phyloP scores from a whole-genome alignment of 2,888 invertebrate species.

The Acanthosepion pharaonis region DNA sequence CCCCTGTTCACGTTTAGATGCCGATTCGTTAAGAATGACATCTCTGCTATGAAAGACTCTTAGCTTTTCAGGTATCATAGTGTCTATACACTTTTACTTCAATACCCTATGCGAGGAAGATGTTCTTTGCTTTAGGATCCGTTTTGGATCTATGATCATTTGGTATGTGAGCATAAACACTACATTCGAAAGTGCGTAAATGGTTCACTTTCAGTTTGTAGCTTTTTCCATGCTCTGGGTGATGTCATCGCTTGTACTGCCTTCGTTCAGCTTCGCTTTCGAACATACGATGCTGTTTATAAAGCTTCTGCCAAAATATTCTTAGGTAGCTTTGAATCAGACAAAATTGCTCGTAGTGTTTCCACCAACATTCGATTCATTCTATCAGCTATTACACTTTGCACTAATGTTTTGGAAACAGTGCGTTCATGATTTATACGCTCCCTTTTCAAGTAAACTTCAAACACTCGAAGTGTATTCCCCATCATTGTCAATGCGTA shows the following conservation, averaged over 20 bases:
- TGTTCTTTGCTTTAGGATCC: slow-evolving; percentile 43
- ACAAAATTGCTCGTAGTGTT: slow-evolving; percentile 63
- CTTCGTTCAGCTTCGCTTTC: slow-evolving; percentile 65
- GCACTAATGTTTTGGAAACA: slow-evolving; percentile 66
- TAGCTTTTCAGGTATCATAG: slow-evolving; percentile 16
- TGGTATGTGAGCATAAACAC: background rate
- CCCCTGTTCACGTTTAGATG: background rate
- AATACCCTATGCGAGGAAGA: background rate
- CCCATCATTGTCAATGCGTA: no score
- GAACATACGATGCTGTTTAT: slow-evolving; percentile 65
- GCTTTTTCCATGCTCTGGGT: slow-evolving; percentile 53
- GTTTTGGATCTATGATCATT: slow-evolving; percentile 50
- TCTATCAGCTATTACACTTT: slow-evolving; percentile 70
- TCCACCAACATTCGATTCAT: slow-evolving; percentile 67
- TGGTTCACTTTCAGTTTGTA: slow-evolving; percentile 50
- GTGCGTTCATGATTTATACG: slow-evolving; percentile 65
- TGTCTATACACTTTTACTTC: no score
- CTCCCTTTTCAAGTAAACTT: no score
- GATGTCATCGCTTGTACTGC: slow-evolving; percentile 51
- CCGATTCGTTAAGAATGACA: slow-evolving; percentile 35
- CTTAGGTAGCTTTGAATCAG: slow-evolving; percentile 58
- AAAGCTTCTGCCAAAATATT: slow-evolving; percentile 71
- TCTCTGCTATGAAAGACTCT: slow-evolving; percentile 54
- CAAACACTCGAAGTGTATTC: no score
- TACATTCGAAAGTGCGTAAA: slow-evolving; percentile 52